Evolutionary conservation across 2,113 vertebrate genomes (phyloP), one percentile per base, ranked within the genome.

Genomic region (Gadus chalcogrammus): DNA sequence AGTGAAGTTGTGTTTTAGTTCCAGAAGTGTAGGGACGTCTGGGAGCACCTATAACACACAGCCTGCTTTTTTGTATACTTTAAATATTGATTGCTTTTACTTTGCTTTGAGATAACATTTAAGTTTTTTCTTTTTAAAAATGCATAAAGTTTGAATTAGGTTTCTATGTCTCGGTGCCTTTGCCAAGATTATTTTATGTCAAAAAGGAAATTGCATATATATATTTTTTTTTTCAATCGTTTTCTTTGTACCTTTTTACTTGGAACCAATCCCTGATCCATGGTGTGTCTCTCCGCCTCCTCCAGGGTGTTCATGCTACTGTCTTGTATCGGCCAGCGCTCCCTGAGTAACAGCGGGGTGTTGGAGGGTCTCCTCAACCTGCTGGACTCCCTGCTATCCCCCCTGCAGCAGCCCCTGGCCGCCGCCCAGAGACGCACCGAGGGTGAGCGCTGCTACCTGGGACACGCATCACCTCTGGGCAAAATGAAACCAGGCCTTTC

Each of bases 241-340:
- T 17, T 17, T 7, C 16, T 4, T 58, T 9, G 55, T 55, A 16
- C 31, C 5, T 58, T 12, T 58, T 17, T 17, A 58, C 15, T 17
- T 58, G 17, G 55, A 58, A 58, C 15, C 7, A 7, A 55, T 55
- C 15, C 55, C 17, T 58, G 15, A 15, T 53, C 52, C 52, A 53
- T 53, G 52, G 52, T 53, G 16, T n/a, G 2, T 17, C 0, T 52
- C 0, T 28, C 64, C 18, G 24, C 20, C 56, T 4, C 17, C 38
- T 2, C 3, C 87, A 99, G 97, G 82, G 97, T 99, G 72, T 99
- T 99, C 85, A 96, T 99, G 95, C 93, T 99, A 65, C 94, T 99
- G 86, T 99, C 97, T 79, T 99, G 97, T 88, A 96, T 99, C 83
- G 97, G 97, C 84, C 97, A 99, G 87, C 93, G 97, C 89, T 99